These are phyloP conservation scores for Drosophila pegasa DNA, from an alignment of 2,888 invertebrate species.

Conservation along the genomic window DNA sequence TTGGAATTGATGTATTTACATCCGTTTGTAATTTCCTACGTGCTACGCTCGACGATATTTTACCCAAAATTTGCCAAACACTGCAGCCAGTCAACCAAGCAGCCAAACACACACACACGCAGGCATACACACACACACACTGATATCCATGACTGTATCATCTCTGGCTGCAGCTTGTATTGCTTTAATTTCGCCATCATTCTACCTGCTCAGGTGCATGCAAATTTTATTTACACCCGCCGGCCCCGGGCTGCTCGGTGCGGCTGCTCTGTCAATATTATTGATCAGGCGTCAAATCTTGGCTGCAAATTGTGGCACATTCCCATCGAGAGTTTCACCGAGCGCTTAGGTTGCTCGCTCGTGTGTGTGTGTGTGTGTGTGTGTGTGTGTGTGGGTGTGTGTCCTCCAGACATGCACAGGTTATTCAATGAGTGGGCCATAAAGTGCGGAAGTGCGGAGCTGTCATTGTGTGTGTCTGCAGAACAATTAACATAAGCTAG, in stretches of 20 bases:
- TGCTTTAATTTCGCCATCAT: constrained; percentile 76
- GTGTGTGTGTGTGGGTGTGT: constrained; percentile 2
- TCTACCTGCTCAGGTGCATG: constrained; percentile 64
- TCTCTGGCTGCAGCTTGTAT: constrained; percentile 58
- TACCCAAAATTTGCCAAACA: constrained; percentile 52
- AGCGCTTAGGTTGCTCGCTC: constrained; percentile 2
- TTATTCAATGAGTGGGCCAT: constrained; percentile 27
- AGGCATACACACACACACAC: neutral
- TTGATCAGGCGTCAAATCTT: constrained; percentile 77
- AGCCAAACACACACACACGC: constrained; percentile 18
- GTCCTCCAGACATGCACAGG: constrained; percentile 28
- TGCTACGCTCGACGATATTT: constrained; percentile 71
- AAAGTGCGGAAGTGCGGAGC: neutral
- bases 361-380: neutral
- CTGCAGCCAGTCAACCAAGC: constrained; percentile 53
- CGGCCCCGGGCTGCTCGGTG: constrained; percentile 13
- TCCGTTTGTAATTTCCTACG: constrained; percentile 79
- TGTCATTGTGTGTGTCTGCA: constrained; percentile 39
- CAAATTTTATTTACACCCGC: constrained; percentile 47
- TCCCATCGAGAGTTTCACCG: constrained; percentile 45
- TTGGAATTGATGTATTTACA: constrained; percentile 75
- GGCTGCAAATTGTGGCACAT: constrained; percentile 64
- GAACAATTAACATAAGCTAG: constrained; percentile 60
- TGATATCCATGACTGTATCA: constrained; percentile 36
- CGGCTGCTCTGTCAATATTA: constrained; percentile 68